Evolutionary conservation across 1,140 invertebrate species (phyloP).

Genomic region (Stegodyphus mimosarum): DNA sequence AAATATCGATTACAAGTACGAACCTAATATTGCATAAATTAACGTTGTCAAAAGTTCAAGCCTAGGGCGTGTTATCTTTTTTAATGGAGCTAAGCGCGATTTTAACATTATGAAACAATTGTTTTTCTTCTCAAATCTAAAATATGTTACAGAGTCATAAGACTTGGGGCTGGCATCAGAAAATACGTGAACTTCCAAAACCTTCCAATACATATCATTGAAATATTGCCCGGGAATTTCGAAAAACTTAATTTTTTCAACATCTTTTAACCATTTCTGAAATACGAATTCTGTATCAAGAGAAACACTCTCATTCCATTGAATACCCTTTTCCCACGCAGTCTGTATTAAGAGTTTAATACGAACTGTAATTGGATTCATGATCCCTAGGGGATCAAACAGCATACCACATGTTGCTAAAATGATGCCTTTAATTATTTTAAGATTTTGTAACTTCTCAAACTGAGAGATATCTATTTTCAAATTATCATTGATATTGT

Average conservation of each 20-base stretch:
- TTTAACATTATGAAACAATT: constrained; percentile 1
- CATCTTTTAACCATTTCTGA: constrained; percentile 3
- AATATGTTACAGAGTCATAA: constrained; percentile 15
- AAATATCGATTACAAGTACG: not conserved
- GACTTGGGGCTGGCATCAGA: not conserved
- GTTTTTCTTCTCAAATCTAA: not conserved
- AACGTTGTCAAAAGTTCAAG: not conserved
- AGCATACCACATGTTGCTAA: constrained; percentile 1
- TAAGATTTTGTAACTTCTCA: not conserved
- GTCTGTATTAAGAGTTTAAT: not conserved
- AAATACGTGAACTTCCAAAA: not conserved
- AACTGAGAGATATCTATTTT: constrained; percentile 1
- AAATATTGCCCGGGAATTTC: not conserved
- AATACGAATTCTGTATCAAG: not conserved
- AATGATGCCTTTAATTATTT: not conserved
- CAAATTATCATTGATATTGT: constrained; percentile 8
- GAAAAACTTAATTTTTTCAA: not conserved
- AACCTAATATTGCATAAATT: not conserved
- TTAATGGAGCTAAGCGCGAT: constrained; percentile 8
- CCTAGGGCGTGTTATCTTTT: not conserved
- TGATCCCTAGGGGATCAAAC: not conserved
- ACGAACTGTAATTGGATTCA: not conserved
- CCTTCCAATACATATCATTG: not conserved
- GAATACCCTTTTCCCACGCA: not conserved
- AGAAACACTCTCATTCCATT: not conserved